Evolutionary conservation across 1,140 invertebrate genomes (phyloP), one percentile per base, ranked within the genome.

Genomic region (Nilaparvata lugens): DNA sequence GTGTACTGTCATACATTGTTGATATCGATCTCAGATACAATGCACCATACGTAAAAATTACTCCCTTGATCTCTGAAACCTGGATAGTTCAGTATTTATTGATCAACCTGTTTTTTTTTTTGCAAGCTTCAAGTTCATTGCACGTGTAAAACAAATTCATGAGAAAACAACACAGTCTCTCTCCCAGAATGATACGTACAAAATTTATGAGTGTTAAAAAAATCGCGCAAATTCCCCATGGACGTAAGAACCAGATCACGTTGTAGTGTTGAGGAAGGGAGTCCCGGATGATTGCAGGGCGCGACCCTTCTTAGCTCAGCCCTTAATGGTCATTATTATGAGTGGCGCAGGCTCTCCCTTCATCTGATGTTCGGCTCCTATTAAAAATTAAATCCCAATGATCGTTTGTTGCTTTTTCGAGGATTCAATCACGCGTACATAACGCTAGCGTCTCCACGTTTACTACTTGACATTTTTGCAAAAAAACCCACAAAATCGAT

Each of bases 341-440:
- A 45, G 42, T 45, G 42, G 42, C 19, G 42, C 5, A 16, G 42
- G 3, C 19, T 45, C 42, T 45, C 14, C 42, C 42, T 19, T 45
- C 42, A n/a, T 4, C 42, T 45, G 42, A n/a, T 45, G 19, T 19
- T 16, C 42, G 14, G 42, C 42, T 45, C 42, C n/a, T 45, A 45
- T 45, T 45, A 45, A 45, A 45, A 45, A 45, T 45, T 45, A 45
- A 45, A 45, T 45, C 42, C 42, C n/a, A 45, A 45, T 45, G 42
- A 45, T 45, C 42, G 42, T 45, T 45, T 45, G 42, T 45, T 45
- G 42, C 42, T 45, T 45, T 45, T 45, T 45, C 13, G 19, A 45
- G 25, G 25, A 28, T 28, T 28, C 7, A 28, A 28, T 28, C 25
- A 28, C 52, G 52, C 9, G n/a, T 54, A 7, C 13, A 25, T 25